These are phyloP conservation scores for Alosa alosa DNA, from an alignment of 2,113 vertebrate species.

Conservation along the genomic window DNA sequence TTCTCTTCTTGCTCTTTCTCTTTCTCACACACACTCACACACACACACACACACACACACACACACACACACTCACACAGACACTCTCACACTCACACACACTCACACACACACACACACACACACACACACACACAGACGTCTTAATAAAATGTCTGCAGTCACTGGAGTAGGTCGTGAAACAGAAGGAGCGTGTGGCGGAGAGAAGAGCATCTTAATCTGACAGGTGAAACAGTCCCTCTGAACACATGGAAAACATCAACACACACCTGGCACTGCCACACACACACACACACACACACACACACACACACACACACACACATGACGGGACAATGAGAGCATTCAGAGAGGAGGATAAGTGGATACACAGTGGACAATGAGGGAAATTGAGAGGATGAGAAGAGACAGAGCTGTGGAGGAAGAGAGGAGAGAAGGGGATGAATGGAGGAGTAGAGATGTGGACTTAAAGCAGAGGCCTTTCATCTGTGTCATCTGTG, in stretches of 20 bases:
- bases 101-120: conserved; percentile 4
- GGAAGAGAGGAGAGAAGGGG: not conserved
- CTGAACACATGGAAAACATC: conserved; percentile 61
- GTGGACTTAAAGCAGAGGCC: conserved; percentile 40
- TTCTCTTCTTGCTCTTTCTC: not conserved
- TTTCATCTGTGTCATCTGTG: conserved; percentile 32
- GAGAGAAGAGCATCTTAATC: conserved; percentile 48
- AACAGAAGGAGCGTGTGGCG: conserved; percentile 6
- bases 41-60: conserved; percentile 7
- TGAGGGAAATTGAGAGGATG: not conserved
- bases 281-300: not conserved
- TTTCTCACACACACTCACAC: not conserved
- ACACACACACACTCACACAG: not conserved
- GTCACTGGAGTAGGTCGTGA: not conserved
- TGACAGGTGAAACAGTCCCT: conserved; percentile 51
- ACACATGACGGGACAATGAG: not conserved
- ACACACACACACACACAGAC: not conserved
- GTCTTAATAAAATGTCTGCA: not conserved
- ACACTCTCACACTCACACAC: not conserved
- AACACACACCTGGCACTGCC: conserved; percentile 18
- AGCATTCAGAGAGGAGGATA: not conserved
- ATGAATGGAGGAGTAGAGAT: not conserved
- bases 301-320: conserved; percentile 10
- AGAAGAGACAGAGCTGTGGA: not conserved
- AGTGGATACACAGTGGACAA: not conserved